A percentile compares a stretch with the other conserved stretches of the same genome.
These are phyloP conservation scores for Mya arenaria DNA, from an alignment of 1,140 invertebrate species.

Conservation along the genomic window DNA sequence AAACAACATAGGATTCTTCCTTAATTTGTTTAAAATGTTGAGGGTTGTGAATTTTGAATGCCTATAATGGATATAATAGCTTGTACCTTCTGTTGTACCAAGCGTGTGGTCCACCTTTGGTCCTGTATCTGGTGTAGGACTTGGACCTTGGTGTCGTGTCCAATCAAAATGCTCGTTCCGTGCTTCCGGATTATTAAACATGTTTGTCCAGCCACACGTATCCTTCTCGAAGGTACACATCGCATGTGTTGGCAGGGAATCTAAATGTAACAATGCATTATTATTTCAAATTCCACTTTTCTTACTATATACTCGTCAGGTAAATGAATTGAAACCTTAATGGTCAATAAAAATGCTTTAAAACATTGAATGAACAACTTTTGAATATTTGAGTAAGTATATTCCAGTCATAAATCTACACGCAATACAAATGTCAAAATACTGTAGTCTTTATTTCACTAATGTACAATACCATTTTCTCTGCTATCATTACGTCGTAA, in stretches of 20 bases:
- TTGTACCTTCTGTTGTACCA: constrained; percentile 3
- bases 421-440: background rate
- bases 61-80: background rate
- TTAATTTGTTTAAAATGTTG: background rate
- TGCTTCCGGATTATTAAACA: background rate
- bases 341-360: too few relatives aligned
- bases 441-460: background rate
- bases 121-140: constrained; percentile 3
- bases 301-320: too few relatives aligned
- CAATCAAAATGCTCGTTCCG: constrained; percentile 1
- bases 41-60: background rate
- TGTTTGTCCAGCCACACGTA: constrained; percentile 25
- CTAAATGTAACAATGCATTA: too few relatives aligned
- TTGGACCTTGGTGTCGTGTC: constrained; percentile 9
- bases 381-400: too few relatives aligned
- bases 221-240: constrained; percentile 38
- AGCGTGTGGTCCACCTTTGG: constrained; percentile 26
- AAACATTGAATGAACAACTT: too few relatives aligned
- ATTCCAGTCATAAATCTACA: too few relatives aligned
- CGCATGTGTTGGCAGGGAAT: background rate
- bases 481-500: background rate
- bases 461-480: background rate
- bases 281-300: too few relatives aligned
- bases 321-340: too few relatives aligned
- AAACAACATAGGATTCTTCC: background rate